These are phyloP conservation scores for Epicauta chinensis DNA, from an alignment of 1,140 invertebrate genomes.

Conservation along the genomic window DNA sequence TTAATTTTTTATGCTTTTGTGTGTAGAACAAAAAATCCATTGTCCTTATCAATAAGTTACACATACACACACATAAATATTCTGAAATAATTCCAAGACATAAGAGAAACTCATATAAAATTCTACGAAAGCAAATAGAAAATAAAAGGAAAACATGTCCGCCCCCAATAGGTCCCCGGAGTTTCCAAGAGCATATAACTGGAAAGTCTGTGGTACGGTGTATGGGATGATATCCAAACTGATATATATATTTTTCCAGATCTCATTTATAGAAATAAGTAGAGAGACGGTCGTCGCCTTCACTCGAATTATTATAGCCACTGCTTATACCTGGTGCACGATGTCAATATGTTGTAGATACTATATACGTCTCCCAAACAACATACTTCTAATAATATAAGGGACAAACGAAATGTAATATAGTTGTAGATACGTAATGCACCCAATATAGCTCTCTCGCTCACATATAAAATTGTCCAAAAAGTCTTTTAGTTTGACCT, in stretches of 20 bases:
- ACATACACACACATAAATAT: too few relatives aligned
- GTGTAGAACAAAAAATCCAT: too few relatives aligned
- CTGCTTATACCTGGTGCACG: slow-evolving; percentile 15
- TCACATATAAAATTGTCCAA: slow-evolving; percentile 25
- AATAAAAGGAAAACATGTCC: slow-evolving; percentile 18
- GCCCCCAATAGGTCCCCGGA: slow-evolving; percentile 20
- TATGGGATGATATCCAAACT: not conserved
- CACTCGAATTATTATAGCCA: too few relatives aligned
- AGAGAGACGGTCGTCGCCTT: slow-evolving; percentile 5
- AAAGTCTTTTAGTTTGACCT: slow-evolving; percentile 27
- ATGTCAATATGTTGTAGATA: slow-evolving; percentile 14
- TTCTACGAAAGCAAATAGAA: slow-evolving; percentile 18
- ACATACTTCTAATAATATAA: slow-evolving; percentile 14
- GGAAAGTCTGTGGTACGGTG: not conserved
- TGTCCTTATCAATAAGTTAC: not conserved
- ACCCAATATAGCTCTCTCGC: slow-evolving; percentile 21
- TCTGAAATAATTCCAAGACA: slow-evolving; percentile 11
- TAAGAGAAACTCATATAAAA: slow-evolving; percentile 17
- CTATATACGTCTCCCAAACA: slow-evolving; percentile 17
- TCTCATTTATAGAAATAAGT: slow-evolving; percentile 17
- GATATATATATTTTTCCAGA: slow-evolving; percentile 10
- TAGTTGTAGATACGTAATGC: slow-evolving; percentile 21
- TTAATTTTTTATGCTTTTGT: too few relatives aligned
- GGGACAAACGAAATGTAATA: slow-evolving; percentile 23
- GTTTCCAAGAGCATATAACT: slow-evolving; percentile 19